These are phyloP conservation scores for Colossoma macropomum DNA, from an alignment of 2,113 vertebrate genomes.

Conservation along the genomic window DNA sequence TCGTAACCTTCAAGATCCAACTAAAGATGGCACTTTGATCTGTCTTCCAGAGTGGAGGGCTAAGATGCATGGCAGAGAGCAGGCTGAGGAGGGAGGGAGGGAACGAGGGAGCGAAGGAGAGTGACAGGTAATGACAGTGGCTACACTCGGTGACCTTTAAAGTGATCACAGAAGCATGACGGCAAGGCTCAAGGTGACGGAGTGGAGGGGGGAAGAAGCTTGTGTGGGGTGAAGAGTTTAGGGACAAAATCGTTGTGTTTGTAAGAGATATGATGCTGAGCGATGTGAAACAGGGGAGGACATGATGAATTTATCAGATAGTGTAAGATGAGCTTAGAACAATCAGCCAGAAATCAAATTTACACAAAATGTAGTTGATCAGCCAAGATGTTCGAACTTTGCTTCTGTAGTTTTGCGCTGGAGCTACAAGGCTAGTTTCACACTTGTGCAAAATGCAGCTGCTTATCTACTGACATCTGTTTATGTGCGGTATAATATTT, in stretches of 20 bases:
- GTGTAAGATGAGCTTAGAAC: neutral
- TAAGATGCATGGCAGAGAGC: slow-evolving; percentile 68
- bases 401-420: neutral
- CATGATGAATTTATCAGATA: neutral
- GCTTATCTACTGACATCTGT: too few relatives aligned
- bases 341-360: too few relatives aligned
- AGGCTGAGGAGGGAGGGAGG: slow-evolving; percentile 62
- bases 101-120: slow-evolving; percentile 59
- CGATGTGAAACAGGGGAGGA: neutral
- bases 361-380: neutral
- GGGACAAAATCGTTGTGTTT: slow-evolving; percentile 10
- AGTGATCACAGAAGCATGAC: slow-evolving; percentile 79
- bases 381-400: neutral
- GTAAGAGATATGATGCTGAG: neutral
- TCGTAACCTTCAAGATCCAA: slow-evolving; percentile 74
- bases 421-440: neutral
- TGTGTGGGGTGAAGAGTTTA: slow-evolving; percentile 26
- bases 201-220: slow-evolving; percentile 58
- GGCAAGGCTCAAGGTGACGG: slow-evolving; percentile 75
- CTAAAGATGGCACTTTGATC: slow-evolving; percentile 74
- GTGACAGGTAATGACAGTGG: slow-evolving; percentile 80
- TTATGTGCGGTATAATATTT: too few relatives aligned
- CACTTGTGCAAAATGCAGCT: too few relatives aligned
- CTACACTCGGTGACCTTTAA: slow-evolving; percentile 81
- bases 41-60: slow-evolving; percentile 63